Percentiles rank a stretch among this genome's conserved stretches.
phyloP scores from a whole-genome alignment of 2,888 invertebrate genomes.

The Seira sanloemensis region DNA sequence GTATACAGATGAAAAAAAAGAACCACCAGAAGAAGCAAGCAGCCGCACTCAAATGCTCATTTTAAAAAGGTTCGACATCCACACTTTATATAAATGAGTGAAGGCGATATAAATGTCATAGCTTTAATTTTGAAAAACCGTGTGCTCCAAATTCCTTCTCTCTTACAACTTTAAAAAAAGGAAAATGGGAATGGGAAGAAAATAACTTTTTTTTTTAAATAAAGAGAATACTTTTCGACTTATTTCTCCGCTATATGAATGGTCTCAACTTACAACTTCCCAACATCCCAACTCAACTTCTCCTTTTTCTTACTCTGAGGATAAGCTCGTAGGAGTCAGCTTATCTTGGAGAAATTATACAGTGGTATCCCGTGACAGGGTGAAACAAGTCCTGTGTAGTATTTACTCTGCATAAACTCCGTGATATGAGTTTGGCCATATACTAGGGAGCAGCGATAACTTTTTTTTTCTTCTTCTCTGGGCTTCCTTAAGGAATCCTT shows the following conservation, averaged over 20 bases:
- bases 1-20: too few species aligned
- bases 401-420: neutral
- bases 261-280: neutral
- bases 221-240: constrained; percentile 1
- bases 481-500: constrained; percentile 65
- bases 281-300: constrained; percentile 16
- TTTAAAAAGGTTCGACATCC: neutral
- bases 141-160: constrained; percentile 37
- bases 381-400: neutral
- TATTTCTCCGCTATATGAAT: neutral
- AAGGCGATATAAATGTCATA: constrained; percentile 43
- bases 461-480: constrained; percentile 58
- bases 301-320: neutral
- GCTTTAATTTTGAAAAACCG: constrained; percentile 45
- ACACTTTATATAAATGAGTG: neutral
- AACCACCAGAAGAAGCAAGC: constrained; percentile 32
- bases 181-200: constrained; percentile 18
- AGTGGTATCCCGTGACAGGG: neutral
- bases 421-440: neutral
- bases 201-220: constrained; percentile 19
- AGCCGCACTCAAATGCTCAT: constrained; percentile 39
- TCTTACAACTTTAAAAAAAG: neutral
- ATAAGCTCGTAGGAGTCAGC: neutral
- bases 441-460: constrained; percentile 38
- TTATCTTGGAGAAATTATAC: neutral